phyloP scores from a whole-genome alignment of 2,888 invertebrate genomes.

The Cordilura impudica region DNA sequence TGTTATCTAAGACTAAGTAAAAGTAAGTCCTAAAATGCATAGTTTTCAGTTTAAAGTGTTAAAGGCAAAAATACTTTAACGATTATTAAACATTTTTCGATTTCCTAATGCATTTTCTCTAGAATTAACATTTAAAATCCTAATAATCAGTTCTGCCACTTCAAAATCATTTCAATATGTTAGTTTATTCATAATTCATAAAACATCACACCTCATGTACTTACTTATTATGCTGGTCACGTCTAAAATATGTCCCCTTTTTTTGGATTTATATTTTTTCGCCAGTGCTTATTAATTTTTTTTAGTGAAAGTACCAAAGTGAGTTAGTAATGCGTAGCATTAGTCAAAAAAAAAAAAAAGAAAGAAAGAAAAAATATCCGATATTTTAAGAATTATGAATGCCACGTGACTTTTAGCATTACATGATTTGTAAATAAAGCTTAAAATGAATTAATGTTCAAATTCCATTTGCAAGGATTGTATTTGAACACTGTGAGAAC shows the following conservation, averaged over 20 bases:
- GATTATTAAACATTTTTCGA: too few species aligned
- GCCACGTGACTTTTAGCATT: slow-evolving; percentile 72
- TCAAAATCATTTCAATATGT: slow-evolving; percentile 52
- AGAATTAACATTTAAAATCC: background rate
- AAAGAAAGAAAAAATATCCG: slow-evolving; percentile 65
- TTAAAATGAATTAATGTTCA: slow-evolving; percentile 62
- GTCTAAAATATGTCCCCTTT: slow-evolving; percentile 58
- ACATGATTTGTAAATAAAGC: slow-evolving; percentile 69
- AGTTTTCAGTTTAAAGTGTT: too few species aligned
- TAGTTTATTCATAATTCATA: slow-evolving; percentile 48
- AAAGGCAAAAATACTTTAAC: too few species aligned
- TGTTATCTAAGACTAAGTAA: too few species aligned
- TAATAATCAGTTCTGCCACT: background rate
- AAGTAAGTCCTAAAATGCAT: too few species aligned
- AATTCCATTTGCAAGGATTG: slow-evolving; percentile 55
- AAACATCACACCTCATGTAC: slow-evolving; percentile 46
- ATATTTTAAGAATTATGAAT: slow-evolving; percentile 76
- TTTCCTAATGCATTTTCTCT: too few species aligned
- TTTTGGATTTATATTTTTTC: slow-evolving; percentile 48
- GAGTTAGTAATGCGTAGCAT: slow-evolving; percentile 45
- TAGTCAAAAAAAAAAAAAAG: slow-evolving; percentile 11
- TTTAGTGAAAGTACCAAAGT: slow-evolving; percentile 40
- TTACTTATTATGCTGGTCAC: slow-evolving; percentile 70
- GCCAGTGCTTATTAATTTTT: slow-evolving; percentile 5
- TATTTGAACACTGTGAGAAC: slow-evolving; percentile 1